These are phyloP conservation scores for Patella pellucida DNA, from an alignment of 2,888 invertebrate species.

Conservation along the genomic window DNA sequence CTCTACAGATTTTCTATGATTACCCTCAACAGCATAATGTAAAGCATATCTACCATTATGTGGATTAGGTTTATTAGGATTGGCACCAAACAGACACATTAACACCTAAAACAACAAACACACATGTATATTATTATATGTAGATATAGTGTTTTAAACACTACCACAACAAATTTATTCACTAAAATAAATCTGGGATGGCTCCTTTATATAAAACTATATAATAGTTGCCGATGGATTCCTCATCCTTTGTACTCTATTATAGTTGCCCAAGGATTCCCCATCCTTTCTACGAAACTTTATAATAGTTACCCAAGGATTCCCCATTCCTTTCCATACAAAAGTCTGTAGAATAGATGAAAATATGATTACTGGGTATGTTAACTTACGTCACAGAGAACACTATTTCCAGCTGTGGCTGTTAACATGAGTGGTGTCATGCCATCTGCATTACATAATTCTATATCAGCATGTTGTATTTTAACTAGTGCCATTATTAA, in stretches of 20 bases:
- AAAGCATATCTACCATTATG: slow-evolving; percentile 56
- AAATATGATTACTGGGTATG: background rate
- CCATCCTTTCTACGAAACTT: background rate
- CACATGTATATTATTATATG: background rate
- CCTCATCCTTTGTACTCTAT: no score
- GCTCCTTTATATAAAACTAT: no score
- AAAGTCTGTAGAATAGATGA: no score
- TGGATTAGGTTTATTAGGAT: slow-evolving; percentile 57
- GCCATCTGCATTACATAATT: slow-evolving; percentile 56
- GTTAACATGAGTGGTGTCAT: slow-evolving; percentile 64
- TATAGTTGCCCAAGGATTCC: no score
- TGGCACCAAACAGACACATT: slow-evolving; percentile 58
- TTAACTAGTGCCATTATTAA: slow-evolving; percentile 53
- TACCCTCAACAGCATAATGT: slow-evolving; percentile 59
- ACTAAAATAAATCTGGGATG: no score
- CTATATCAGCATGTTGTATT: slow-evolving; percentile 59
- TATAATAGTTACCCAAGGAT: background rate
- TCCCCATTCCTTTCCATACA: no score
- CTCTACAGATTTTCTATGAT: slow-evolving; percentile 59
- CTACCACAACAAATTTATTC: no score
- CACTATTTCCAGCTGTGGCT: slow-evolving; percentile 51
- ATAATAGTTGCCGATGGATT: no score
- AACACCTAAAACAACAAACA: slow-evolving; percentile 42
- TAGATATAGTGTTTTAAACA: slow-evolving; percentile 20
- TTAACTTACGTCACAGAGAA: slow-evolving; percentile 60